Base-by-base conservation (phyloP, 2,888 invertebrate species). In the Chalcosyrphus nemorum region DNA sequence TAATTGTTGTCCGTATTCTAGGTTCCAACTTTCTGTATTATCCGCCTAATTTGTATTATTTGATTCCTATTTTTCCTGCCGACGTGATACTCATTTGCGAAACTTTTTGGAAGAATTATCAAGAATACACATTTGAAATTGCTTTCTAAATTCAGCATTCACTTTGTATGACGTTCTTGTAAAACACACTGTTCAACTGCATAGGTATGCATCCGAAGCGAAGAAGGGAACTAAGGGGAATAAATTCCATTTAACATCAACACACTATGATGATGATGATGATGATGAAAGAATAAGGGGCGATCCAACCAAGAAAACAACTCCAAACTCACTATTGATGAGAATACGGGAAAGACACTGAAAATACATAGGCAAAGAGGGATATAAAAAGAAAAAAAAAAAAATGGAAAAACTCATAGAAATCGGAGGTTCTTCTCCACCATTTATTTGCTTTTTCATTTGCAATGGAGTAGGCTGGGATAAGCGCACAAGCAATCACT, bases 301-400 rank as follows among this genome's bases (percentile, higher is more conserved):
- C 13, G 13, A 21, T 29, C 17, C 38, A 7, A 41, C n/a, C 19
- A 66, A 66, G 65, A 52, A 59, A 52, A 54, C 41, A 54, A 68
- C 29, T 24, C n/a, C 43, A 52, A 52, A 66, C 50, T 54, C 19
- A 15, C 43, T 29, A 43, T 54, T 56, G 68, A 68, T 68, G 68
- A 19, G 29, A 43, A 29, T 9, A 29, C 17, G 29, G 13, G 13
- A 43, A 45, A 63, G 6, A 29, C 19, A 47, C 47, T 47, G 19
- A 47, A 63, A 61, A 59, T 11, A 59, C 43, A 59, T 17, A 54
- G 41, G 13, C 11, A 61, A 1, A 29, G 29, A 19, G n/a, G 45
- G 6, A 29, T 3, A 21, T 0, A 43, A 24, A 32, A 35, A 32
- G 21, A 45, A 29, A 24, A 32, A 35, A 32, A 32, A 45, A 29